A percentile compares a stretch with the other conserved stretches of the same genome.
phyloP scores from a whole-genome alignment of 35 echinoderm and acorn worm genomes.

The Stichopus chloronotus region DNA sequence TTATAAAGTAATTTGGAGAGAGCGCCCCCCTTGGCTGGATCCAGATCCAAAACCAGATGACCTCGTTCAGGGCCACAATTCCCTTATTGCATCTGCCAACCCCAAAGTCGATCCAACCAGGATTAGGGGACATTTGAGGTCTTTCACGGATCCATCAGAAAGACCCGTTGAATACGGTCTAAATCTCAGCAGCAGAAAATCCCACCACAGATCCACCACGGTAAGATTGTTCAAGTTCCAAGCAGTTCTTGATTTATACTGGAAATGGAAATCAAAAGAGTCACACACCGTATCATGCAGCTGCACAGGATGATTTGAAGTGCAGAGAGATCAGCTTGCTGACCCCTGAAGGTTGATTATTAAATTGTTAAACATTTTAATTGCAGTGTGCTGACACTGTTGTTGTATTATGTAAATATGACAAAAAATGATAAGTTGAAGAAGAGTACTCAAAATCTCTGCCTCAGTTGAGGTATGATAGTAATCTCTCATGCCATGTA shows the following conservation, averaged over 20 bases:
- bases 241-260: background rate
- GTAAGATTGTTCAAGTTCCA: slow-evolving; percentile 1
- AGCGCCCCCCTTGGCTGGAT: slow-evolving; percentile 88
- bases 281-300: no score
- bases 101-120: slow-evolving; percentile 75
- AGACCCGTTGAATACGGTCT: slow-evolving; percentile 82
- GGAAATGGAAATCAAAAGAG: background rate
- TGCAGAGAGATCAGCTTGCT: no score
- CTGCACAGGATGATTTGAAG: no score
- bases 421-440: no score
- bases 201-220: slow-evolving; percentile 73
- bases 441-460: no score
- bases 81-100: slow-evolving; percentile 71
- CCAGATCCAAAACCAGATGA: slow-evolving; percentile 78
- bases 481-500: no score
- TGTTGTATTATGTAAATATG: no score
- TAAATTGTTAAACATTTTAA: no score
- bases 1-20: slow-evolving; percentile 44
- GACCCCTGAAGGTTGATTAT: no score
- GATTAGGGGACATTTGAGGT: slow-evolving; percentile 65
- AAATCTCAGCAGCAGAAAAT: slow-evolving; percentile 57
- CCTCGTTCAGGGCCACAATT: slow-evolving; percentile 61
- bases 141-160: slow-evolving; percentile 73
- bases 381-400: no score
- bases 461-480: no score